Base-by-base conservation (phyloP, 2,797 vertebrate genomes). In the Buphagus erythrorhynchus region DNA sequence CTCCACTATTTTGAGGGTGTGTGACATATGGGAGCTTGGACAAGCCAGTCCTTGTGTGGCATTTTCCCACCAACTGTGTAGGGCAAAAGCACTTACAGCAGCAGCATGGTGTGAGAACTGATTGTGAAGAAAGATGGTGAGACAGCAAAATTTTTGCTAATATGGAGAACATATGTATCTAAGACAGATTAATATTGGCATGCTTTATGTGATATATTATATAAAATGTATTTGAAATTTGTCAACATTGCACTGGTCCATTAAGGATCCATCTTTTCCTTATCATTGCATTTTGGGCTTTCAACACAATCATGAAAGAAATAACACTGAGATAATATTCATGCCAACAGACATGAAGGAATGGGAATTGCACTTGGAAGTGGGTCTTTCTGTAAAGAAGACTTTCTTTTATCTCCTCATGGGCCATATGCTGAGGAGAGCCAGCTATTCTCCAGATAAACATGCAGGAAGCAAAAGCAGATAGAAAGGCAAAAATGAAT, bases 161-260 rank as follows among this genome's bases (percentile, higher is more conserved):
- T 63, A 33, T 59, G 86, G 80, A 84, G 40, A 63, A 81, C 86
- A 75, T 42, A 65, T 83, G 72, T 90, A 86, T 58, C 69, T n/a
- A 66, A 88, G 33, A 57, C 25, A 88, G 65, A 91, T 90, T 74
- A 91, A 72, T 77, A 90, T 68, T 38, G 65, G 54, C 6, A 19
- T 63, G 57, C 21, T 83, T 88, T 93, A 80, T 90, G 45, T 74
- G 52, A 35, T 71, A 29, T 12, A 51, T 67, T 16, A 84, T 20
- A 80, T 51, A 75, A 93, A 94, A 83, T 15, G 16, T 33, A 62
- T 69, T 78, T n/a, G 33, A 81, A 90, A 93, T 81, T 88, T 88
- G 49, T 81, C 76, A 69, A n/a, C 35, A 18, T n/a, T 78, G 49
- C 38, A 26, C 46, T 45, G 36, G 16, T 76, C 22, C 58, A 45